Conservation (phyloP, 2,113 vertebrate species). For the Semnornis frantzii region DNA sequence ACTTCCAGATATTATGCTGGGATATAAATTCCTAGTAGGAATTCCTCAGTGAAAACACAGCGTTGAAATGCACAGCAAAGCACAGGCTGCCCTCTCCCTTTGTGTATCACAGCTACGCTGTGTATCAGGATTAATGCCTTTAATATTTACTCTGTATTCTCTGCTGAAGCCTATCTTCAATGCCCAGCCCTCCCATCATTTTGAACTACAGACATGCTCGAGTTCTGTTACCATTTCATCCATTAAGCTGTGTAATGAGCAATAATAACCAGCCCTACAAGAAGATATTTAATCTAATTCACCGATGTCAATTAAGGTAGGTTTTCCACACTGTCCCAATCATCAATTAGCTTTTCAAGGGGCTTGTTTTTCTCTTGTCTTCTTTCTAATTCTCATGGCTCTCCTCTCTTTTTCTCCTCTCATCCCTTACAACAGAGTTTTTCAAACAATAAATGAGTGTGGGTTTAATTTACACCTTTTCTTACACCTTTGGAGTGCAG, state of each 20-base stretch:
- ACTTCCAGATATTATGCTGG: not conserved
- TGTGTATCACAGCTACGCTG: not conserved
- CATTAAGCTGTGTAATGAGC: not conserved
- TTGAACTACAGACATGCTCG: not conserved
- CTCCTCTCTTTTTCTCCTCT: not conserved
- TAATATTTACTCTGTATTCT: not conserved
- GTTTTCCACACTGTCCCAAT: not conserved
- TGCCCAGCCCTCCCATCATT: not conserved
- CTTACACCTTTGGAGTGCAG: not conserved
- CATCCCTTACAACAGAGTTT: not conserved
- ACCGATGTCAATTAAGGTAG: not conserved
- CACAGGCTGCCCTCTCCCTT: not conserved
- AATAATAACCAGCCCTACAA: not conserved
- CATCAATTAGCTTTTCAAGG: not conserved
- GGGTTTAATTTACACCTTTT: not conserved
- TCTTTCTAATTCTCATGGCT: not conserved
- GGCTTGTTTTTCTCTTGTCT: not conserved
- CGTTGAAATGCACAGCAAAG: rapidly evolving
- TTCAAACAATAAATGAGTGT: not conserved
- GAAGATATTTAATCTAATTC: not conserved
- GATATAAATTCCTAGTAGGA: not conserved
- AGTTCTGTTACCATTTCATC: not conserved
- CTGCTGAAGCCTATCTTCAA: not conserved
- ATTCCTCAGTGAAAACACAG: not conserved
- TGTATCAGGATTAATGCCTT: not conserved